Conservation (phyloP, 2,113 vertebrate species). For the Dascyllus trimaculatus region DNA sequence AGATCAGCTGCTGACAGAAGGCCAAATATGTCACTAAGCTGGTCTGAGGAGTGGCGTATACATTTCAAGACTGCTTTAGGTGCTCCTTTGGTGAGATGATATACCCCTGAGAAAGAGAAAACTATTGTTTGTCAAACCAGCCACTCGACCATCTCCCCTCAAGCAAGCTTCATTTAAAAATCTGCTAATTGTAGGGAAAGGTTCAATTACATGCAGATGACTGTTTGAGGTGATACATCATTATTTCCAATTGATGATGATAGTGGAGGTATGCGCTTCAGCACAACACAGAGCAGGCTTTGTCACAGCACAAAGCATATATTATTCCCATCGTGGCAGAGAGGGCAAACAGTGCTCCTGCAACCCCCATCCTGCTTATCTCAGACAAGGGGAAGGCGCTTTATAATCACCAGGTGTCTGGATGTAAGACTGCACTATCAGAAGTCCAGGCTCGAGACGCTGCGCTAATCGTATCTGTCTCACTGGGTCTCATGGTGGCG, state of each 20-base stretch:
- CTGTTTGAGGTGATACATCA: slow-evolving; percentile 55
- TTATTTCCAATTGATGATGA: slow-evolving; percentile 66
- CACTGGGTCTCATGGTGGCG: slow-evolving; percentile 5
- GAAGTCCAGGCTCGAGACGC: slow-evolving; percentile 26
- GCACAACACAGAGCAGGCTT: slow-evolving; percentile 64
- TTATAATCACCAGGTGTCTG: slow-evolving; percentile 72
- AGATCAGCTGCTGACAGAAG: slow-evolving; percentile 26
- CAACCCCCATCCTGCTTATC: slow-evolving; percentile 66
- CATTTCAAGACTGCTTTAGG: slow-evolving; percentile 22
- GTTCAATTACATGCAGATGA: slow-evolving; percentile 50
- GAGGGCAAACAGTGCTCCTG: slow-evolving; percentile 53
- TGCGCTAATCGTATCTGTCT: slow-evolving; percentile 39
- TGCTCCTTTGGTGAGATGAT: slow-evolving; percentile 26
- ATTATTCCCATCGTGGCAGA: slow-evolving; percentile 60
- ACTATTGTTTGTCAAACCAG: slow-evolving; percentile 36
- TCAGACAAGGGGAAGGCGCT: slow-evolving; percentile 64
- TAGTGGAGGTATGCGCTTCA: slow-evolving; percentile 52
- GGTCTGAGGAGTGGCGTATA: slow-evolving; percentile 51
- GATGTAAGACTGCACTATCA: slow-evolving; percentile 43
- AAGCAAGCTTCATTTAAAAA: slow-evolving; percentile 30
- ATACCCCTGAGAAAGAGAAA: slow-evolving; percentile 61
- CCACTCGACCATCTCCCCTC: slow-evolving; percentile 8
- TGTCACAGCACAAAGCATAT: slow-evolving; percentile 74
- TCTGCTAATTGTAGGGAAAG: slow-evolving; percentile 46
- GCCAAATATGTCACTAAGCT: slow-evolving; percentile 76